Conservation (phyloP, 2,888 invertebrate genomes). For the Dyspetes luteomarginatus region DNA sequence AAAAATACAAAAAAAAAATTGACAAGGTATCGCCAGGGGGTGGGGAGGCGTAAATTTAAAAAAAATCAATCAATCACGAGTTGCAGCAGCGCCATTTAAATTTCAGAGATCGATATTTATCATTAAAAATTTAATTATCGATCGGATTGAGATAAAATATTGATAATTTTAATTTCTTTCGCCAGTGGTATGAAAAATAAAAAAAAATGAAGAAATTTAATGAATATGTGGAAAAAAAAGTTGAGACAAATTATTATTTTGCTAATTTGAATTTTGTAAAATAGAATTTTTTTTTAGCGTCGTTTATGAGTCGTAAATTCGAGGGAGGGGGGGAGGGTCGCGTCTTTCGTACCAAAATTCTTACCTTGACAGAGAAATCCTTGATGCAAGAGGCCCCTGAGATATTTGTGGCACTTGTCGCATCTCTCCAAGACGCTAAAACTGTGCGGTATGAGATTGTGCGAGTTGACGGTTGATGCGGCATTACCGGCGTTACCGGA, state of each 20-base stretch:
- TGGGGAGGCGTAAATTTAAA: neutral
- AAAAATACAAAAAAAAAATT: slow-evolving; percentile 34
- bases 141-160: slow-evolving; percentile 33
- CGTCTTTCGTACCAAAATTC: no score
- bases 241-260: no score
- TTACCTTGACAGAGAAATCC: slow-evolving; percentile 88
- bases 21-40: neutral
- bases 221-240: no score
- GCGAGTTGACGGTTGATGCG: slow-evolving; percentile 74
- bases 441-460: slow-evolving; percentile 87
- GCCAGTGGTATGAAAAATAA: neutral
- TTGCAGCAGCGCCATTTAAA: slow-evolving; percentile 9
- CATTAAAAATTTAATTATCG: slow-evolving; percentile 28
- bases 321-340: no score
- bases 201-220: neutral
- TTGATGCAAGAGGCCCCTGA: slow-evolving; percentile 89
- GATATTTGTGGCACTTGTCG: slow-evolving; percentile 89
- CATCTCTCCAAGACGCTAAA: slow-evolving; percentile 89
- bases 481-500: slow-evolving; percentile 60
- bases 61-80: slow-evolving; percentile 39
- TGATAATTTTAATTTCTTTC: neutral
- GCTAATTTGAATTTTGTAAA: no score
- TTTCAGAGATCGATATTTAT: slow-evolving; percentile 38
- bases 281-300: no score
- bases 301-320: no score